A percentile compares a stretch with the other conserved stretches of the same genome.
These are phyloP conservation scores for Ceyx margarethae DNA, from an alignment of 2,113 vertebrate genomes.

Conservation along the genomic window DNA sequence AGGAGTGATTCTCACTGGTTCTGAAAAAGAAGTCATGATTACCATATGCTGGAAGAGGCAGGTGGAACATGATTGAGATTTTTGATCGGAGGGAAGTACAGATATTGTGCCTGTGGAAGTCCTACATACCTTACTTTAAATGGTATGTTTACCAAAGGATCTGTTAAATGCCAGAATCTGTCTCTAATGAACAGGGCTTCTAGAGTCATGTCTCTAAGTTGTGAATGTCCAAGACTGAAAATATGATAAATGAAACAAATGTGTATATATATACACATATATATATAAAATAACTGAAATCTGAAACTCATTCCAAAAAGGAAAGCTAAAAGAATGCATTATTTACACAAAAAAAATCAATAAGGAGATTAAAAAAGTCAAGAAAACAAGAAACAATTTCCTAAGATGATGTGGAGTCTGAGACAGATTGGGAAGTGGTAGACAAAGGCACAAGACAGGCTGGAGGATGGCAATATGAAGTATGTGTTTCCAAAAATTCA, in stretches of 20 bases:
- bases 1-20: not conserved
- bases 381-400: not conserved
- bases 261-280: not conserved
- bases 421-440: not conserved
- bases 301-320: not conserved
- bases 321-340: not conserved
- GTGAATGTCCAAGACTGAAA: not conserved
- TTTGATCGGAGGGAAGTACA: not conserved
- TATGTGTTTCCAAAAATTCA: not conserved
- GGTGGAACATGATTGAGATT: not conserved
- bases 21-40: not conserved
- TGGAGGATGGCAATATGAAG: not conserved
- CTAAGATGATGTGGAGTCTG: not conserved
- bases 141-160: not conserved
- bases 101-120: not conserved
- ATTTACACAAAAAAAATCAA: not conserved
- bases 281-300: not conserved
- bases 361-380: not conserved
- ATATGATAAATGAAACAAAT: not conserved
- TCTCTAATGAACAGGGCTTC: not conserved
- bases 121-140: not conserved
- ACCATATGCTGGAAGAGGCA: not conserved
- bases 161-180: not conserved
- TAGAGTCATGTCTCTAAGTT: not conserved
- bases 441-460: not conserved